Conservation (phyloP, 2,888 invertebrate species). For the Horisme vitalbata region DNA sequence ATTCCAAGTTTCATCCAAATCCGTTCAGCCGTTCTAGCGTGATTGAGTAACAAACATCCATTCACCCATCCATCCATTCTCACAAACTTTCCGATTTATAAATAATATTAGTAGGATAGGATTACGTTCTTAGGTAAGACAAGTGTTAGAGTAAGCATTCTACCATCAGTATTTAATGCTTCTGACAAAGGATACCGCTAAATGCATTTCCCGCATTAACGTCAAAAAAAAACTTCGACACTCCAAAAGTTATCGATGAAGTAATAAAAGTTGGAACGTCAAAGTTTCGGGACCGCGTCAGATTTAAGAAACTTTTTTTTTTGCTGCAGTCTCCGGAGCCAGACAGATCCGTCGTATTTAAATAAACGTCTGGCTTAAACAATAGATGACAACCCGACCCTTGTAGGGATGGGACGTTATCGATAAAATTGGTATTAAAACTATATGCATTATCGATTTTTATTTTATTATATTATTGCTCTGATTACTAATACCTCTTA, state of each 20-base stretch:
- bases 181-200: background rate
- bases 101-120: too few relatives aligned
- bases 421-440: slow-evolving; percentile 21
- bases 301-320: slow-evolving; percentile 47
- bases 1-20: too few relatives aligned
- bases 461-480: too few relatives aligned
- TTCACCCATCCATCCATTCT: too few relatives aligned
- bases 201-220: background rate
- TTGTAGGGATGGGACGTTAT: slow-evolving; percentile 64
- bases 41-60: too few relatives aligned
- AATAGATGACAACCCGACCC: slow-evolving; percentile 67
- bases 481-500: too few relatives aligned
- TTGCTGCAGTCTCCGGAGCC: slow-evolving; percentile 44
- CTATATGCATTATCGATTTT: slow-evolving; percentile 19
- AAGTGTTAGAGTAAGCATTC: too few relatives aligned
- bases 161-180: too few relatives aligned
- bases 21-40: too few relatives aligned
- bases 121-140: too few relatives aligned
- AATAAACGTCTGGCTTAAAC: slow-evolving; percentile 74
- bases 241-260: slow-evolving; percentile 16
- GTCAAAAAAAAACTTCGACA: slow-evolving; percentile 3
- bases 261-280: slow-evolving; percentile 18
- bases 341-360: slow-evolving; percentile 65
- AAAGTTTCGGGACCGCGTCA: slow-evolving; percentile 41
- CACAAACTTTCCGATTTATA: too few relatives aligned